A percentile compares a stretch with the other conserved stretches of the same genome.
These are phyloP conservation scores for Temnothorax rugatulus DNA, from an alignment of 2,888 invertebrate species.

Conservation along the genomic window DNA sequence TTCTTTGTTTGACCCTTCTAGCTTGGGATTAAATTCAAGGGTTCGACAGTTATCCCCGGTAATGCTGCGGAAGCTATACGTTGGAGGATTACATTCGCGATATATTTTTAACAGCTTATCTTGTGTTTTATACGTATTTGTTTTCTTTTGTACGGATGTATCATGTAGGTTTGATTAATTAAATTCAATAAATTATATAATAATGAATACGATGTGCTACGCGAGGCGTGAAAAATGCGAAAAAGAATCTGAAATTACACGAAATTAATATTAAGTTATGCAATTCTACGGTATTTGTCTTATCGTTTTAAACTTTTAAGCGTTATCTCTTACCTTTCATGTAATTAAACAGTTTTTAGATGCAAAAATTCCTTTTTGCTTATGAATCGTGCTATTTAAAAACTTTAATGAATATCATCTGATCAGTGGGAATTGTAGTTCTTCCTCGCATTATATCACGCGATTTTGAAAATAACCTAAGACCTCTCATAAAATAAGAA, in stretches of 20 bases:
- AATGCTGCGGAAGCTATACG: slow-evolving; percentile 2
- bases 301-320: neutral
- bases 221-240: neutral
- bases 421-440: neutral
- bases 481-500: neutral
- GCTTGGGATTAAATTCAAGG: slow-evolving; percentile 33
- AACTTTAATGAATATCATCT: neutral
- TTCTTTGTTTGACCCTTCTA: slow-evolving; percentile 50
- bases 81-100: neutral
- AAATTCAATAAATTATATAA: neutral
- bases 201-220: neutral
- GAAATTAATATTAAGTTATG: slow-evolving; percentile 18
- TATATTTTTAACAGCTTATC: slow-evolving; percentile 8
- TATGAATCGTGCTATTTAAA: neutral
- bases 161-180: neutral
- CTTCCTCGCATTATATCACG: neutral
- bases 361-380: neutral
- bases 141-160: neutral
- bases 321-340: neutral
- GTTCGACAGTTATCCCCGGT: slow-evolving; percentile 8
- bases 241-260: neutral
- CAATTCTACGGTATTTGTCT: neutral
- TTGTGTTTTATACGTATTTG: neutral
- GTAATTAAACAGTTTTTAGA: neutral
- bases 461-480: slow-evolving; percentile 4